phyloP scores from a whole-genome alignment of 2,888 invertebrate species.

The Campaea margaritaria region DNA sequence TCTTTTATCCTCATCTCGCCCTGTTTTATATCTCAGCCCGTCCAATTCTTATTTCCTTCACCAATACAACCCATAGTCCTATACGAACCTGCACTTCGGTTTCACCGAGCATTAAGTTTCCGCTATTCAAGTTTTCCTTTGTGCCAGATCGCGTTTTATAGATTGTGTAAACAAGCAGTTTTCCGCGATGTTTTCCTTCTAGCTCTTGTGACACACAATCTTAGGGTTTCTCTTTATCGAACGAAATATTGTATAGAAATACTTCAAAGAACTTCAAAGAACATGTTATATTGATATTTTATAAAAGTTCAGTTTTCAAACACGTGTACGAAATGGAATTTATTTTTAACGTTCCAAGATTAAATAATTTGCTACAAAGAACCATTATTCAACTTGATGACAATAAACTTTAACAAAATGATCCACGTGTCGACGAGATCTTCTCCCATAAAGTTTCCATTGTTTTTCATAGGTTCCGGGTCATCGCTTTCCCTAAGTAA shows the following conservation, averaged over 20 bases:
- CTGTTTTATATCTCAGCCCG: neutral
- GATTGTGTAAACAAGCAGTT: slow-evolving; percentile 59
- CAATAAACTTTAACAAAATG: neutral
- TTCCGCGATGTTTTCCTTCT: slow-evolving; percentile 42
- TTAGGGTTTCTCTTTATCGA: slow-evolving; percentile 52
- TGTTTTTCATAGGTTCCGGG: slow-evolving; percentile 11
- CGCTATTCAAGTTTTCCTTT: slow-evolving; percentile 60
- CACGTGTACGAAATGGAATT: no score
- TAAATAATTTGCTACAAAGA: neutral
- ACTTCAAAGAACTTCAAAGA: slow-evolving; percentile 40
- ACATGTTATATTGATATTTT: slow-evolving; percentile 30
- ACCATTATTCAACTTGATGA: neutral
- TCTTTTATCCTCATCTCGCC: neutral
- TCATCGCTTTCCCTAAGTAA: slow-evolving; percentile 16
- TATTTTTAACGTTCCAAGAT: neutral
- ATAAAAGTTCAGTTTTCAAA: slow-evolving; percentile 13
- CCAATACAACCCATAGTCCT: no score
- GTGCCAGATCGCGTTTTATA: slow-evolving; percentile 46
- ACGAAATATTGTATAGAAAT: slow-evolving; percentile 51
- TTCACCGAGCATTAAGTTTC: slow-evolving; percentile 48
- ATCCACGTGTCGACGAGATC: neutral
- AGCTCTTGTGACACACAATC: slow-evolving; percentile 40
- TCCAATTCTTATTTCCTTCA: neutral
- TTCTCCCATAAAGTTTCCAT: neutral
- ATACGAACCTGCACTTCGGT: slow-evolving; percentile 8